A percentile compares a stretch with the other conserved stretches of the same genome.
phyloP scores from a whole-genome alignment of 2,113 vertebrate species.

The Hydrolagus affinis region DNA sequence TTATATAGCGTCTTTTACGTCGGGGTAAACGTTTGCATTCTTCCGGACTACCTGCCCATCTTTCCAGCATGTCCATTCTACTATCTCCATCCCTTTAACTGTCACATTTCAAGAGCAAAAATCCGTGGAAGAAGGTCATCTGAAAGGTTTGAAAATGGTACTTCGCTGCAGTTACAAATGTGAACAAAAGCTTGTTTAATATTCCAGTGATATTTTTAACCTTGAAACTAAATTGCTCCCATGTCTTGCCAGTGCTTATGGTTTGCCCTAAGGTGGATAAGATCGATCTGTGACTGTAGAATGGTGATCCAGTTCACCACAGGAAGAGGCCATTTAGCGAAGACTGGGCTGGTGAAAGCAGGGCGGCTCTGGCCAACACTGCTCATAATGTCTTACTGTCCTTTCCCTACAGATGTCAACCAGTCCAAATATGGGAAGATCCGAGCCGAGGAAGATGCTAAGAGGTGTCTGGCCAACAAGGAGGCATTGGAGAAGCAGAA shows the following conservation, averaged over 20 bases:
- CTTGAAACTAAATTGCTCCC: not conserved
- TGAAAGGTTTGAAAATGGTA: not conserved
- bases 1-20: no score
- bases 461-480: constrained; percentile 74
- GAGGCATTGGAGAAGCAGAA: constrained; percentile 82
- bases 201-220: not conserved
- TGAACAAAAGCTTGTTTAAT: not conserved
- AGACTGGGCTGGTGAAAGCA: not conserved
- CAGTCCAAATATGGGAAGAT: constrained; percentile 93
- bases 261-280: constrained; percentile 24
- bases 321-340: not conserved
- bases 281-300: constrained; percentile 51
- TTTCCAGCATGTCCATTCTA: no score
- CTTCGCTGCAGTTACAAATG: not conserved
- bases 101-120: not conserved
- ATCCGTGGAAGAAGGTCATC: not conserved
- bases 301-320: constrained; percentile 35
- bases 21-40: no score
- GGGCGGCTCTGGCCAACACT: fast-evolving
- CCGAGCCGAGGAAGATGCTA: constrained; percentile 85
- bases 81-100: no score
- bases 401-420: constrained; percentile 64
- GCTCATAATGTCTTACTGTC: not conserved
- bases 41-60: no score
- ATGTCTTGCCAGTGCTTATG: constrained; percentile 37